Conservation (phyloP, 2,888 invertebrate species). For the Epinotia ramella region DNA sequence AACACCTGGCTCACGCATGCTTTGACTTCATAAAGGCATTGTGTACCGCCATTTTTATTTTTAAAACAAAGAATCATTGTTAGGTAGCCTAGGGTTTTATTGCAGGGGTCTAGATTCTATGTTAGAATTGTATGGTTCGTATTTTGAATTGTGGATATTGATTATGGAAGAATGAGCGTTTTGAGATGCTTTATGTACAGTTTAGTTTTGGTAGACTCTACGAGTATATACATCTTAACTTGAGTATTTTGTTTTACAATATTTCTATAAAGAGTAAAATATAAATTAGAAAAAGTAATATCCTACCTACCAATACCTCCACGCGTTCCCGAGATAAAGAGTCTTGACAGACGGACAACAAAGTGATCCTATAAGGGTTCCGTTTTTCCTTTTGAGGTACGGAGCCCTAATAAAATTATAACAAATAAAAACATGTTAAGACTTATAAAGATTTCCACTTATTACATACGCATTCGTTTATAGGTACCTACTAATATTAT, state of each 20-base stretch:
- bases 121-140: neutral
- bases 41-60: constrained; percentile 25
- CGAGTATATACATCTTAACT: too few species aligned
- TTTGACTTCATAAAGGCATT: neutral
- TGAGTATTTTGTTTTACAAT: too few species aligned
- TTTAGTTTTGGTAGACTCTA: too few species aligned
- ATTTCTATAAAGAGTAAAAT: too few species aligned
- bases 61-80: constrained; percentile 17
- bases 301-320: too few species aligned
- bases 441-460: neutral
- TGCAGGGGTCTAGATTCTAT: neutral
- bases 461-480: too few species aligned
- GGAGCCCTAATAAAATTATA: neutral
- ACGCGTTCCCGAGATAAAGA: too few species aligned
- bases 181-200: neutral
- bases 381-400: neutral
- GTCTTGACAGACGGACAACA: too few species aligned
- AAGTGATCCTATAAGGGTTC: too few species aligned
- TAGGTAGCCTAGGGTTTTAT: constrained; percentile 6
- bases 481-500: too few species aligned
- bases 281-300: too few species aligned
- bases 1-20: constrained; percentile 9
- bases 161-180: neutral
- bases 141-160: neutral
- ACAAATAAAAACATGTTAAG: neutral